Evolutionary conservation across 2,797 vertebrate species (phyloP).

Genomic region (Podarcis lilfordi): DNA sequence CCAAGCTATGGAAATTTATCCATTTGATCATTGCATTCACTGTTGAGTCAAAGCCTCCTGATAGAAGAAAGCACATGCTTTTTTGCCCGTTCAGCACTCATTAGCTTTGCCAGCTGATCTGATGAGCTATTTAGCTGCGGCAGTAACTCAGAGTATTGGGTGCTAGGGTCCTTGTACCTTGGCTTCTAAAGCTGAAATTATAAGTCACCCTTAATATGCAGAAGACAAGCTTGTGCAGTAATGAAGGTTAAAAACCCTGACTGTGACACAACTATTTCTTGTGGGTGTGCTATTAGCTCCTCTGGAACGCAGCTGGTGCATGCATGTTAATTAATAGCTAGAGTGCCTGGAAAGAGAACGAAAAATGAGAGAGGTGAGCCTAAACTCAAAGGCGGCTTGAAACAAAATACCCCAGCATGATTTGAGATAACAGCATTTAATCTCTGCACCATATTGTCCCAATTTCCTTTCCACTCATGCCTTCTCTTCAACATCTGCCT

Average conservation of each 20-base stretch:
- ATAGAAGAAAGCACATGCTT: not conserved
- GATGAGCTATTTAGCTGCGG: not conserved
- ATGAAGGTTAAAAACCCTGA: not conserved
- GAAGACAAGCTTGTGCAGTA: not conserved
- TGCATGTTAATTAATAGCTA: conserved; percentile 24
- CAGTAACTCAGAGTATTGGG: not conserved
- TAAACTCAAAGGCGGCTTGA: conserved; percentile 40
- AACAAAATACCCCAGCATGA: conserved; percentile 38
- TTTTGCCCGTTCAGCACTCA: not conserved
- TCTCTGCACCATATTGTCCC: conserved; percentile 42
- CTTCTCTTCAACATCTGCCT: conserved; percentile 52
- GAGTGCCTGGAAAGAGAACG: not conserved
- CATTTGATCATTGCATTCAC: not conserved
- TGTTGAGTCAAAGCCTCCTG: not conserved
- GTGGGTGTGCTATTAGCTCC: not conserved
- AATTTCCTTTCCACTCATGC: conserved; percentile 57
- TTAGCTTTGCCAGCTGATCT: not conserved
- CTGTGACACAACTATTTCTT: not conserved
- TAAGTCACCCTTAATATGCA: not conserved
- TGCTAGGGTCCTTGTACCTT: not conserved
- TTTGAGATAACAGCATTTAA: conserved; percentile 62
- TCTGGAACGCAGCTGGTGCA: not conserved
- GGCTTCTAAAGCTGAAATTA: not conserved
- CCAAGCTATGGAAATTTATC: not conserved
- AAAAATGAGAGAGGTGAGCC: conserved; percentile 32